Evolutionary conservation across 2,113 vertebrate species (phyloP), one percentile per base, ranked within the genome.

Genomic region (Pedionomus torquatus): DNA sequence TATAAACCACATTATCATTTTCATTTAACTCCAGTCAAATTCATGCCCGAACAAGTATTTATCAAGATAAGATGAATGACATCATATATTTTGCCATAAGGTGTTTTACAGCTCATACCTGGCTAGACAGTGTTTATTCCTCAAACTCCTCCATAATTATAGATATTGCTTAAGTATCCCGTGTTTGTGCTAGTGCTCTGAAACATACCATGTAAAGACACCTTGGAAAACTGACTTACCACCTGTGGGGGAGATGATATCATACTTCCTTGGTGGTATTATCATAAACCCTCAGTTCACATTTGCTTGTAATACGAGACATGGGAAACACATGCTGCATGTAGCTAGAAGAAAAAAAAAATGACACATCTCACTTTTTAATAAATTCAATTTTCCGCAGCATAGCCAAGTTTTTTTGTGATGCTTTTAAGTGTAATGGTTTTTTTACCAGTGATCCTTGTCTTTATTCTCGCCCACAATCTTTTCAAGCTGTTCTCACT

Each of bases 51-150:
- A 95, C 96, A 97, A 89, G 87, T 69, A 93, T 61, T 93, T 97
- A 78, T 96, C 87, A 75, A 97, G 89, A 89, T 90, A 92, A 94
- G 52, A 87, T 37, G 35, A 96, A 95, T 96, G 88, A 97, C 88
- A 96, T 97, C 89, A 96, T 21, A 0, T 77, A 86, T 83, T 95
- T 91, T 90, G 91, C 95, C 92, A 92, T 49, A 44, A 91, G 92
- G 92, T 85, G 51, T 96, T 96, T 95, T 95, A 90, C 82, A 97
- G 74, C 84, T 94, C 87, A 91, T 94, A 94, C 70, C 86, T 96
- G 97, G 89, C 96, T 97, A 98, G 97, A 98, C 97, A 87, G 64
- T 69, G 74, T 95, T 97, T 96, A 79, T 92, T 97, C 95, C 87
- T 93, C 85, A 93, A 86, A 91, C 85, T 78, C 79, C 89, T 87